Evolutionary conservation across 2,113 vertebrate species (phyloP).

Genomic region (Sceloporus undulatus): DNA sequence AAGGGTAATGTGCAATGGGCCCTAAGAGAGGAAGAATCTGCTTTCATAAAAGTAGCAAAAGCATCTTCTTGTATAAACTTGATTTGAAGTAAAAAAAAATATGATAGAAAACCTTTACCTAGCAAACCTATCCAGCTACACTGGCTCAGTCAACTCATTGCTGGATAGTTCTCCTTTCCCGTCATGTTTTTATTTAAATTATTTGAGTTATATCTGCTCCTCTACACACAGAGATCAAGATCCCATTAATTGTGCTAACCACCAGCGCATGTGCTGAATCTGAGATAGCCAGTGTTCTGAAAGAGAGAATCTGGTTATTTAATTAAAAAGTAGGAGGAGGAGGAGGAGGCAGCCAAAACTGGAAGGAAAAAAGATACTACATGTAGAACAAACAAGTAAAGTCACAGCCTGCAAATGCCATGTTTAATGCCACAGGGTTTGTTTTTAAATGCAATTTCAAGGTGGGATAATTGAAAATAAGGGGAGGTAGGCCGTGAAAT

Average conservation of each 20-base stretch:
- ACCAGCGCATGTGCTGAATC: neutral
- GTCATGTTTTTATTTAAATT: neutral
- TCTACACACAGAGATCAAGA: neutral
- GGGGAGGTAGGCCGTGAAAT: neutral
- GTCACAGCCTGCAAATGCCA: neutral
- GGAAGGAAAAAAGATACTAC: neutral
- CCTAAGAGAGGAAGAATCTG: slow-evolving; percentile 23
- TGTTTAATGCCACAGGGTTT: slow-evolving; percentile 5
- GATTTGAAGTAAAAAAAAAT: slow-evolving; percentile 2
- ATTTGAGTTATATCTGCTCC: neutral
- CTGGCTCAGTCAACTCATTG: slow-evolving; percentile 10
- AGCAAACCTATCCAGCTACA: slow-evolving; percentile 9
- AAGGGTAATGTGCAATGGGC: neutral
- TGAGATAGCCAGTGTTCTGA: neutral
- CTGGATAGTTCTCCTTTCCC: neutral
- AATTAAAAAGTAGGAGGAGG: neutral
- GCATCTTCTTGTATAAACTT: slow-evolving; percentile 31
- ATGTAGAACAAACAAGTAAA: neutral
- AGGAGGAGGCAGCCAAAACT: neutral
- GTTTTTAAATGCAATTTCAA: slow-evolving; percentile 6
- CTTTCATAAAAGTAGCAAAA: neutral
- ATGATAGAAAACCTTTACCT: slow-evolving; percentile 9
- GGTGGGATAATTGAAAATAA: slow-evolving; percentile 5
- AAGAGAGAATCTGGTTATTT: neutral
- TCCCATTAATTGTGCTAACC: neutral